Conservation (phyloP, 2,113 vertebrate species). For the Lanius ludovicianus region DNA sequence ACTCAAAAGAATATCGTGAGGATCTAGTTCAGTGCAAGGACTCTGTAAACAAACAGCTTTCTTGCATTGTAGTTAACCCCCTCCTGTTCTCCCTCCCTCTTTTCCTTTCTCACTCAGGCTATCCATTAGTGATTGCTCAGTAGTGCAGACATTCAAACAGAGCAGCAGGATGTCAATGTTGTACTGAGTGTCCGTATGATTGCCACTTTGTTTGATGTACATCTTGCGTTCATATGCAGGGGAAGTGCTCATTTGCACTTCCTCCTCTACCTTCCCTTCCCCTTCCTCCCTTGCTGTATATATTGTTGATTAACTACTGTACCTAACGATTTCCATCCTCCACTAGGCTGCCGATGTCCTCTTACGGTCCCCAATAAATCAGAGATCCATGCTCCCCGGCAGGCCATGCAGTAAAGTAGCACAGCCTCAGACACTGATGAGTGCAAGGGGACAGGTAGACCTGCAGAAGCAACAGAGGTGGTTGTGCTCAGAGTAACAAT, state of each 20-base stretch:
- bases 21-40: neutral
- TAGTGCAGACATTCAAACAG: conserved; percentile 9
- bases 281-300: conserved; percentile 32
- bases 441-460: conserved; percentile 15
- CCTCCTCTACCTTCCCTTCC: neutral
- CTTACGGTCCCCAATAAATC: neutral
- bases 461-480: neutral
- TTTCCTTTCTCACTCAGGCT: conserved; percentile 15
- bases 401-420: neutral
- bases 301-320: conserved; percentile 48
- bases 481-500: conserved; percentile 23
- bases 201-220: conserved; percentile 51
- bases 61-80: neutral
- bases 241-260: neutral
- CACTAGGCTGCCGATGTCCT: neutral
- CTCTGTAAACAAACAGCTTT: neutral
- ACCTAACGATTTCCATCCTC: conserved; percentile 17
- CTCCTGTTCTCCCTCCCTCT: neutral
- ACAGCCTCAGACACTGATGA: neutral
- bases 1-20: neutral
- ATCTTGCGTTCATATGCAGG: neutral
- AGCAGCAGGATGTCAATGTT: conserved; percentile 48
- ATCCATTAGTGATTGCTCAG: conserved; percentile 21
- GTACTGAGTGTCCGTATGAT: neutral
- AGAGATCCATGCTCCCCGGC: neutral